phyloP scores from a whole-genome alignment of 2,888 invertebrate genomes.

The Acleris laterana region DNA sequence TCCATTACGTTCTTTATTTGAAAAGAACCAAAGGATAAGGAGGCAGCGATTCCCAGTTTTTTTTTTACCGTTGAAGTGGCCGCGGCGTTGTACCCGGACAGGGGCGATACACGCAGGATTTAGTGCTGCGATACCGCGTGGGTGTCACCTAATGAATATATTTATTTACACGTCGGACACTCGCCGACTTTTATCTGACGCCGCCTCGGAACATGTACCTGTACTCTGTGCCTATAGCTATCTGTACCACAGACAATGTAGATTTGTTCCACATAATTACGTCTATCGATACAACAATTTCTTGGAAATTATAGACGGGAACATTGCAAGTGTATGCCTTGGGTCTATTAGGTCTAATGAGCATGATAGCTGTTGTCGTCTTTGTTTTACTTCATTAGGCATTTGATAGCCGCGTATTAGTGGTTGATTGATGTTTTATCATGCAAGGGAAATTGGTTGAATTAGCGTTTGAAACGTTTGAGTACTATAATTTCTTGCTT shows the following conservation, averaged over 20 bases:
- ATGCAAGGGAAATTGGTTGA: no score
- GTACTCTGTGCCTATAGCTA: constrained; percentile 51
- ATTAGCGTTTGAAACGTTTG: no score
- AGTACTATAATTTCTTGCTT: no score
- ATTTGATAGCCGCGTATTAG: not conserved
- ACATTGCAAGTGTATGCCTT: not conserved
- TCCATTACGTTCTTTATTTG: not conserved
- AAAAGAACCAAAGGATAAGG: constrained; percentile 24
- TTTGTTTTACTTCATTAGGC: not conserved
- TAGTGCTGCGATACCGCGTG: constrained; percentile 79
- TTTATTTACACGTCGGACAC: constrained; percentile 74
- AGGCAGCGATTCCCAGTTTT: constrained; percentile 47
- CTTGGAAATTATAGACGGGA: constrained; percentile 2
- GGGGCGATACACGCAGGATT: constrained; percentile 77
- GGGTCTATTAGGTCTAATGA: no score
- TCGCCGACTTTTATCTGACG: constrained; percentile 71
- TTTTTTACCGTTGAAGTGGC: constrained; percentile 56
- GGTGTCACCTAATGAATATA: constrained; percentile 84
- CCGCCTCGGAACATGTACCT: constrained; percentile 60
- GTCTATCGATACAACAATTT: constrained; percentile 4
- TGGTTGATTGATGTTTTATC: no score
- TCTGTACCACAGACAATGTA: constrained; percentile 39
- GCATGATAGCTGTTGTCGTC: no score
- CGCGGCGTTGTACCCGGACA: constrained; percentile 59
- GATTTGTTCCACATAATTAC: constrained; percentile 8